Conservation (phyloP, 2,888 invertebrate genomes). For the Leptinotarsa rubiginosa region DNA sequence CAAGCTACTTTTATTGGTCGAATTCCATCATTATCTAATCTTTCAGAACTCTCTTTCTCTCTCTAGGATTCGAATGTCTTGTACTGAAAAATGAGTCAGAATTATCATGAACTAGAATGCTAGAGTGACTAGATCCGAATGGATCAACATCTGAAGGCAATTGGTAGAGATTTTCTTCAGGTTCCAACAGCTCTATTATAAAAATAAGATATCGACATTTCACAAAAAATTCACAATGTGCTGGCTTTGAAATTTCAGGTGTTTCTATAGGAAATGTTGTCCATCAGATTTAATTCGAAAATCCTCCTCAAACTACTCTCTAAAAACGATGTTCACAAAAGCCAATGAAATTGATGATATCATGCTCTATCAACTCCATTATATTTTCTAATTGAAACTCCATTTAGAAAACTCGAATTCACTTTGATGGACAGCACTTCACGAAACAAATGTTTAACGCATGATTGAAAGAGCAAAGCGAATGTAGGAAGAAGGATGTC, state of each 20-base stretch:
- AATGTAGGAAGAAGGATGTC: constrained; percentile 32
- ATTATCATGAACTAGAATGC: no score
- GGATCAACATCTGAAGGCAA: not conserved
- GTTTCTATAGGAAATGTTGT: not conserved
- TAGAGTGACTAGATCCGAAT: not conserved
- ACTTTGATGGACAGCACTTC: constrained; percentile 23
- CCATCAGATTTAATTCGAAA: not conserved
- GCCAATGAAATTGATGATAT: no score
- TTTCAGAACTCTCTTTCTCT: no score
- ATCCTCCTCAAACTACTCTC: not conserved
- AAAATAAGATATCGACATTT: not conserved
- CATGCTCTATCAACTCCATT: no score
- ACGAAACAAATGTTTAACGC: constrained; percentile 21
- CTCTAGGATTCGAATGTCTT: no score
- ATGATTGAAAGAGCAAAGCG: constrained; percentile 32
- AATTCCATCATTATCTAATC: no score
- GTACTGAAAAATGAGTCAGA: no score
- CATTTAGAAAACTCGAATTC: not conserved
- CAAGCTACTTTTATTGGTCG: no score
- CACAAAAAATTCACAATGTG: not conserved
- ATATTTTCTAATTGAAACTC: constrained; percentile 1
- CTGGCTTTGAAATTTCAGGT: not conserved
- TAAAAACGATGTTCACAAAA: no score
- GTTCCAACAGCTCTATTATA: not conserved
- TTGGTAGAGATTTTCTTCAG: not conserved